Conservation (phyloP, 2,113 vertebrate genomes). For the Chaetorhynchus papuensis region DNA sequence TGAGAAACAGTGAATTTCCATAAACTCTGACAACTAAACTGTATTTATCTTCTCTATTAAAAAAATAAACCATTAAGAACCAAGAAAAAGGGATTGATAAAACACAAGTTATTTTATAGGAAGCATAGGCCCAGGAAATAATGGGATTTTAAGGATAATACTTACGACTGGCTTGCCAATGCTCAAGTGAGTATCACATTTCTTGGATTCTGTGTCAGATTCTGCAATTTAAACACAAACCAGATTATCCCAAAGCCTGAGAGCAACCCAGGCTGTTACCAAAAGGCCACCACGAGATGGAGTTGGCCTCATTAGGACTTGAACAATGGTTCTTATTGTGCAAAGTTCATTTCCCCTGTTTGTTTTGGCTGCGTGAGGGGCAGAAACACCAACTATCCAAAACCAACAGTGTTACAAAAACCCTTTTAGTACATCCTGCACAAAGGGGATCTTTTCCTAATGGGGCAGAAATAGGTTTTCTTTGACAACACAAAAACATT, state of each 20-base stretch:
- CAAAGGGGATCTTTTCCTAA: constrained; percentile 40
- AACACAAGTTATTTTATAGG: neutral
- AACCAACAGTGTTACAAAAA: constrained; percentile 45
- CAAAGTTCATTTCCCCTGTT: constrained; percentile 54
- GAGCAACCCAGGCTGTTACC: neutral
- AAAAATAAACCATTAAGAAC: neutral
- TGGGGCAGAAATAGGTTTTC: neutral
- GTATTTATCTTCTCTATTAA: neutral
- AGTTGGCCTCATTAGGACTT: neutral
- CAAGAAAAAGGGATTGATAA: neutral
- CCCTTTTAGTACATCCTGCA: constrained; percentile 34
- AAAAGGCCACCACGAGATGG: constrained; percentile 45
- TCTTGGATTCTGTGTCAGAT: constrained; percentile 69
- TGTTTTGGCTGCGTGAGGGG: constrained; percentile 31
- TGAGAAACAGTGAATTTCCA: neutral
- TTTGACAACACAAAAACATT: neutral
- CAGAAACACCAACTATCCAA: constrained; percentile 39
- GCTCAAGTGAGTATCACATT: constrained; percentile 65
- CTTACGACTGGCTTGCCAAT: constrained; percentile 77
- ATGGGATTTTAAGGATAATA: constrained; percentile 30
- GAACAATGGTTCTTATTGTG: constrained; percentile 51
- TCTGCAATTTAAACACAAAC: constrained; percentile 63
- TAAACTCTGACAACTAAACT: neutral
- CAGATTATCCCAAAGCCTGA: constrained; percentile 2
- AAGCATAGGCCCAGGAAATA: neutral